These are phyloP conservation scores for Papilio machaon DNA, from an alignment of 1,140 invertebrate species.

Conservation along the genomic window DNA sequence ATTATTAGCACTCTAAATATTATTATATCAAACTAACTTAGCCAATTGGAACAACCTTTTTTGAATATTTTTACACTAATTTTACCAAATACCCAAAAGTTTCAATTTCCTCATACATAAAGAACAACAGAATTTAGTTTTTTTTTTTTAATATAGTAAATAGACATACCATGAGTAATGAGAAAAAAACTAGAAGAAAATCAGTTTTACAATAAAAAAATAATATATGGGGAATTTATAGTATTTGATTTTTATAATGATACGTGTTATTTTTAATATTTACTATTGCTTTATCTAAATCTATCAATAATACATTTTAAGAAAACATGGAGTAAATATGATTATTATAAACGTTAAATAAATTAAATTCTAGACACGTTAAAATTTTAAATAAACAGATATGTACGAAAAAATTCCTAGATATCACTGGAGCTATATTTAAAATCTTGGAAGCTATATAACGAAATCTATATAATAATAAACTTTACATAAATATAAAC, in stretches of 20 bases:
- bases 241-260: not conserved
- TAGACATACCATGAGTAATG: not conserved
- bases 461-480: conserved; percentile 11
- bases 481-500: conserved; percentile 25
- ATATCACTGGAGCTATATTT: conserved; percentile 27
- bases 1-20: not conserved
- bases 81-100: conserved; percentile 1
- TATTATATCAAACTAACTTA: conserved; percentile 7
- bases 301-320: not conserved
- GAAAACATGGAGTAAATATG: conserved; percentile 7
- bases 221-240: not conserved
- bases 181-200: not conserved
- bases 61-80: not conserved
- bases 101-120: not conserved
- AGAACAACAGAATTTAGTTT: not conserved
- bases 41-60: not conserved
- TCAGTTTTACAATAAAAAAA: not conserved
- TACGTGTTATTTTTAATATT: not conserved
- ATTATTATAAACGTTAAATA: not conserved
- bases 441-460: conserved; percentile 31
- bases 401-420: conserved; percentile 11
- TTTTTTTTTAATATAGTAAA: not conserved
- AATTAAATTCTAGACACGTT: not conserved
- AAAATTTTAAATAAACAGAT: not conserved
- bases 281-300: not conserved